Evolutionary conservation across 2,113 vertebrate species (phyloP), one percentile per base, ranked within the genome.

Genomic region (Andinoacara biseriatus): DNA sequence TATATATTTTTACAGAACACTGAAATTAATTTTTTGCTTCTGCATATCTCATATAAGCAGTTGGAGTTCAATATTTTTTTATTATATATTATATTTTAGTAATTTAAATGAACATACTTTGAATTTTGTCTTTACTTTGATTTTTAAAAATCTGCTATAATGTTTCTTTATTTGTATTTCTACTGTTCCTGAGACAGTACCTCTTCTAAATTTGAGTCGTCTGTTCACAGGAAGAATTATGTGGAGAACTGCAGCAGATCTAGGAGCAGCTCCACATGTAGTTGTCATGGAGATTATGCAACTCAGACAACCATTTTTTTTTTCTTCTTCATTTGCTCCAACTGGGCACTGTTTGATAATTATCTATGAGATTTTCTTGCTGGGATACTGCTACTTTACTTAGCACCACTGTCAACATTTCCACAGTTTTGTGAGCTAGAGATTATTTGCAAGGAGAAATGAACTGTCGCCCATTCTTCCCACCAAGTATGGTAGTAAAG

Each of bases 341-440:
- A 5, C 26, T 35, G 26, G 14, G 43, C n/a, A 17, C 54, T 80
- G 81, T 62, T 77, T 72, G 67, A 78, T 72, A 61, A 82, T 65
- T 40, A 65, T 18, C 22, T 11, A 26, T 63, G 38, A 78, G 52
- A 22, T 65, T 78, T 31, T 63, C 8, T 5, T 33, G 29, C 46
- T 72, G 26, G 46, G 67, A 54, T 54, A n/a, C 26, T 72, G 18
- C 65, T 69, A 52, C 17, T 52, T 17, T 52, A 7, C 65, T 31
- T 43, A 52, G 65, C 65, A 59, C 29, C 57, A 43, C 65, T 67
- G 78, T 77, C 61, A 77, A 77, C 62, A 72, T 61, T 72, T 62
- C 59, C 33, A 81, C 52, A 57, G 80, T 61, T 72, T 83, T 76
- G 46, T 20, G 3, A 49, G 13, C 46, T 3, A 33, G 46, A 17